Percentiles rank a stretch among this genome's conserved stretches.
These are phyloP conservation scores for Brachirus orientalis DNA, from an alignment of 2,113 vertebrate species.

Conservation along the genomic window DNA sequence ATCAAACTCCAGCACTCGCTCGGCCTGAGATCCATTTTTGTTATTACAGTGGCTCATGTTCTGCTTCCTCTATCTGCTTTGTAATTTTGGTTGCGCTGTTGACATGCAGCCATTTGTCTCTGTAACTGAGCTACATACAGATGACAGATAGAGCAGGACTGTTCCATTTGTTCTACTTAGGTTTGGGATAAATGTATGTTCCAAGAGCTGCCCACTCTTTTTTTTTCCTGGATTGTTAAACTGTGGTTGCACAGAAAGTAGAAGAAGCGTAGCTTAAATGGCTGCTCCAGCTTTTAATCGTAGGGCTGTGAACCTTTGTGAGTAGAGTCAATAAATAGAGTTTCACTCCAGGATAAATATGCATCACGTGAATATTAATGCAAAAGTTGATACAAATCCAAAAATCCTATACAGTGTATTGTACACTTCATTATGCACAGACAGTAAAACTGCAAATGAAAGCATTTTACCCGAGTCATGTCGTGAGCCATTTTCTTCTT, in stretches of 20 bases:
- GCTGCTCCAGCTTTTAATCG: conserved; percentile 27
- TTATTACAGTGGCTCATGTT: conserved; percentile 25
- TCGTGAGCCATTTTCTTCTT: too few relatives aligned
- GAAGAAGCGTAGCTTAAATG: conserved; percentile 19
- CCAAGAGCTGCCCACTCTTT: conserved; percentile 27
- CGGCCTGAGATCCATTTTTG: conserved; percentile 8
- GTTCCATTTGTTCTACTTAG: conserved; percentile 26
- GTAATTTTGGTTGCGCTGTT: conserved; percentile 70
- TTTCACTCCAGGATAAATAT: conserved; percentile 9
- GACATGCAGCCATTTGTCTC: conserved; percentile 59
- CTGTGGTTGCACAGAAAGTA: conserved; percentile 35
- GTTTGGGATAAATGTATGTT: conserved; percentile 61
- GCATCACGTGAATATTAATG: neutral
- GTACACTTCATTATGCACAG: too few relatives aligned
- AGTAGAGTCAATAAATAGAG: conserved; percentile 23
- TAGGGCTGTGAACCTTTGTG: conserved; percentile 39
- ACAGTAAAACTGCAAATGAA: too few relatives aligned
- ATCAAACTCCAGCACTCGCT: conserved; percentile 24
- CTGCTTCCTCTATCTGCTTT: conserved; percentile 53
- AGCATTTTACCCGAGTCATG: too few relatives aligned
- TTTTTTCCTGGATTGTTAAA: conserved; percentile 39
- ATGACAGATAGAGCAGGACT: conserved; percentile 30
- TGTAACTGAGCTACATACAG: conserved; percentile 20
- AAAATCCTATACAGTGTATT: too few relatives aligned
- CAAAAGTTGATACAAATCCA: too few relatives aligned